Percentiles rank a stretch among this genome's conserved stretches.
These are phyloP conservation scores for Actias luna DNA, from an alignment of 2,888 invertebrate species.

Conservation along the genomic window DNA sequence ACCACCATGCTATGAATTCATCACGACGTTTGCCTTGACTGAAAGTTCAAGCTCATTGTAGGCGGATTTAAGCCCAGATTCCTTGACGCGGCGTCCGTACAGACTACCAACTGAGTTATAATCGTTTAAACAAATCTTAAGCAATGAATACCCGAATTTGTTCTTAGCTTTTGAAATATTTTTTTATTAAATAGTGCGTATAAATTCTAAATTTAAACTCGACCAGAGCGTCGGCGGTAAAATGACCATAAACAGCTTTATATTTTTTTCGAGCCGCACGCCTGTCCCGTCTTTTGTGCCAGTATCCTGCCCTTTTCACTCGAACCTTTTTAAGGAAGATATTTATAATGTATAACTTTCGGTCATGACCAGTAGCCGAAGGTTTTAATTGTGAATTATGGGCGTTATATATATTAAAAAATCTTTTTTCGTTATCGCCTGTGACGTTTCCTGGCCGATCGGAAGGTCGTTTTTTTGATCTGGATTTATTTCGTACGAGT, in stretches of 20 bases:
- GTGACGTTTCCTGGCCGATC: constrained; percentile 63
- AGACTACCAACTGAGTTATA: no score
- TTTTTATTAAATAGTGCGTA: not conserved
- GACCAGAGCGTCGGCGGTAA: constrained; percentile 71
- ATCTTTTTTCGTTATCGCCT: constrained; percentile 49
- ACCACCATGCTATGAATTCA: no score
- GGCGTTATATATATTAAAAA: constrained; percentile 47
- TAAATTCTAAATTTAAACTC: constrained; percentile 67
- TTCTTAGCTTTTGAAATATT: not conserved
- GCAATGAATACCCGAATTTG: not conserved
- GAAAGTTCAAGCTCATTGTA: no score
- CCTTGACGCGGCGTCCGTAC: no score
- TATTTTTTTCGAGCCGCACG: constrained; percentile 53
- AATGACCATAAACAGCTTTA: constrained; percentile 75
- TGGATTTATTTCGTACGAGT: constrained; percentile 41
- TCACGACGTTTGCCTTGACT: no score
- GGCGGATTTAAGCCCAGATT: no score
- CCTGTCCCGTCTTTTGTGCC: constrained; percentile 67
- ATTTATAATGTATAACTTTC: constrained; percentile 78
- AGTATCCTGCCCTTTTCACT: constrained; percentile 78
- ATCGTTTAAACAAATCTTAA: no score
- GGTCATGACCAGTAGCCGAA: constrained; percentile 78
- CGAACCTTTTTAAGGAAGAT: constrained; percentile 77
- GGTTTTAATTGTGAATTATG: constrained; percentile 80
- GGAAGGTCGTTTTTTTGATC: constrained; percentile 70